phyloP scores from a whole-genome alignment of 2,888 invertebrate species.

The Tiliacea citrago region DNA sequence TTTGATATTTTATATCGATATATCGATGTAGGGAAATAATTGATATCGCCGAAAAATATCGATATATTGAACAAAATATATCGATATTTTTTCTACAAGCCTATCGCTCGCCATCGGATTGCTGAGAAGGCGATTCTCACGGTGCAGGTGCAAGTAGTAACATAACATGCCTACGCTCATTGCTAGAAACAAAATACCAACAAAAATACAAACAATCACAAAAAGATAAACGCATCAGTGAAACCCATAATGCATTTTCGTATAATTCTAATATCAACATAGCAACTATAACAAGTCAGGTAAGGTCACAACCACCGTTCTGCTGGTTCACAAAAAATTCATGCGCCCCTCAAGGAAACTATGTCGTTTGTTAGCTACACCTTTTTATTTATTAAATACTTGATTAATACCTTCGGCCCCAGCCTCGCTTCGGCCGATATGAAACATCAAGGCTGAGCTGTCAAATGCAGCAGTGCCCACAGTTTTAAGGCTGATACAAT shows the following conservation, averaged over 20 bases:
- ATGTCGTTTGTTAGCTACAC: background rate
- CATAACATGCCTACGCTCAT: too few relatives aligned
- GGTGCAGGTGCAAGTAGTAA: too few relatives aligned
- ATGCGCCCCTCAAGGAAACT: slow-evolving; percentile 37
- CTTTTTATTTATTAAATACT: slow-evolving; percentile 60
- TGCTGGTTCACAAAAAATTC: slow-evolving; percentile 56
- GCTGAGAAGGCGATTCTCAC: too few relatives aligned
- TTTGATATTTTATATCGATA: too few relatives aligned
- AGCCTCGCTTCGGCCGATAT: slow-evolving; percentile 13
- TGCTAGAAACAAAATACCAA: too few relatives aligned
- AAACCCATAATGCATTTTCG: background rate
- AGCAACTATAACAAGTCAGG: background rate
- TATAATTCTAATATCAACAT: background rate
- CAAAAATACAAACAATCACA: too few relatives aligned
- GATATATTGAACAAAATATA: too few relatives aligned
- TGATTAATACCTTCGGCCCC: slow-evolving; percentile 37
- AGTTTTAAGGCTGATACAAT: background rate
- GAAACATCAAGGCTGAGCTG: slow-evolving; percentile 41
- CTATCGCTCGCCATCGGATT: too few relatives aligned
- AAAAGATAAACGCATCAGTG: too few relatives aligned
- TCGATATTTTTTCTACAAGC: too few relatives aligned
- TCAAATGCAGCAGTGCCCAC: slow-evolving; percentile 30
- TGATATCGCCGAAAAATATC: too few relatives aligned
- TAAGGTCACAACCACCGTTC: slow-evolving; percentile 16
- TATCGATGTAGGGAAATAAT: too few relatives aligned